A percentile compares a stretch with the other conserved stretches of the same genome.
phyloP scores from a whole-genome alignment of 2,797 vertebrate species.

The Trematomus bernacchii region DNA sequence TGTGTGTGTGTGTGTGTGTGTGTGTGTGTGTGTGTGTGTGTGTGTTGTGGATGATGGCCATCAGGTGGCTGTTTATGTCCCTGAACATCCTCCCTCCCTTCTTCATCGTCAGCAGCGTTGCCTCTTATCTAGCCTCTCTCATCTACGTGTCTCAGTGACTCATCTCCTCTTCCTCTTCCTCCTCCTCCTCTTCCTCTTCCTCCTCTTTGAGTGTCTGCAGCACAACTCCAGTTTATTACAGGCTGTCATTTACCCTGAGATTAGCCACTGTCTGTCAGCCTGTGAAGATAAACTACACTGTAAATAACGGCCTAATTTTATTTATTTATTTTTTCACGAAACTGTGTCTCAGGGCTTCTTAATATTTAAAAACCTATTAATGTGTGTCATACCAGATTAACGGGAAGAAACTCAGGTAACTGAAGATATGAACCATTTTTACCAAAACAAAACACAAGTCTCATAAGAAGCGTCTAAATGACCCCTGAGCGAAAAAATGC shows the following conservation, averaged over 20 bases:
- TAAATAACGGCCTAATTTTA: background rate
- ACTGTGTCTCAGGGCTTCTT: no score
- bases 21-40: conserved; percentile 21
- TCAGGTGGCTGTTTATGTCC: conserved; percentile 66
- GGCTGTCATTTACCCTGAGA: background rate
- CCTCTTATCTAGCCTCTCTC: conserved; percentile 63
- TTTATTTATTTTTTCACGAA: no score
- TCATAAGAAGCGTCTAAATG: no score
- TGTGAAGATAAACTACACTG: background rate
- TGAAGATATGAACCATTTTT: no score
- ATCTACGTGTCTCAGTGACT: conserved; percentile 44
- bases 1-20: conserved; percentile 14
- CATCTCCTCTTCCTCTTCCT: conserved; percentile 13
- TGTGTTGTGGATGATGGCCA: conserved; percentile 8
- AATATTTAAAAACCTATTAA: no score
- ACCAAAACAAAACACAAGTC: no score
- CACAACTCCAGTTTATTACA: conserved; percentile 20
- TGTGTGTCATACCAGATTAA: no score
- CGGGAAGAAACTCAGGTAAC: no score
- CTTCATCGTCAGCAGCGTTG: conserved; percentile 45
- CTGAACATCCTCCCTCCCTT: conserved; percentile 51
- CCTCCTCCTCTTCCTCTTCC: background rate
- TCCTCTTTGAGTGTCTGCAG: background rate
- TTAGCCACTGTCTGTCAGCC: background rate
- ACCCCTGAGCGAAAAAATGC: no score